Base-by-base conservation (phyloP, 2,888 invertebrate genomes). In the Eupelmus urozonus region DNA sequence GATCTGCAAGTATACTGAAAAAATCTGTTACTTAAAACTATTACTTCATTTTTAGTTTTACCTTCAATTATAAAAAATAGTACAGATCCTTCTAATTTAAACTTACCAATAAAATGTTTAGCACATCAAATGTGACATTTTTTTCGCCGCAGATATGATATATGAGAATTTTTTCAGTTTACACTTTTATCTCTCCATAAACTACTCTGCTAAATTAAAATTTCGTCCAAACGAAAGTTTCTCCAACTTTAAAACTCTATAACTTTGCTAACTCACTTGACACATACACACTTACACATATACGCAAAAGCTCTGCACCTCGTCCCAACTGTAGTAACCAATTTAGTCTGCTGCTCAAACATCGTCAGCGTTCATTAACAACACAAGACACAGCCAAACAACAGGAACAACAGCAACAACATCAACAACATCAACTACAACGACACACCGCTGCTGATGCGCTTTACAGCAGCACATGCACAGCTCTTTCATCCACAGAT, bases 261-360 rank as follows among this genome's bases (percentile, higher is more conserved):
- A n/a, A n/a, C n/a, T n/a, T n/a, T n/a, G n/a, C n/a, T n/a, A n/a
- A n/a, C n/a, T n/a, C n/a, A n/a, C n/a, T n/a, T 16, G 1, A 78
- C 73, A 80, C 69, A 76, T 55, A 73, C 20, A 73, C 20, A 59
- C 40, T 20, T 40, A 59, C 25, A 49, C n/a, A 16, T 20, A 34
- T 9, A 49, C 34, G 40, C 23, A 29, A 20, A 40, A 11, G 29
- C 40, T 23, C 16, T 60, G n/a, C 23, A 34, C 13, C 25, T 2
- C 11, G 2, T 51, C 16, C 13, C 20, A 73, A 78, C 84, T 83
- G 85, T 83, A 82, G 82, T 82, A 83, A 84, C 87, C 87, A 87
- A 84, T 87, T 87, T 87, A 87, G 87, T 87, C 87, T 87, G 87
- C 87, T 86, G 84, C 85, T 81, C 81, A 63, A 81, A 79, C 63